Evolutionary conservation across 2,888 invertebrate species (phyloP), one percentile per base, ranked within the genome.

Genomic region (Isotomurus palustris): DNA sequence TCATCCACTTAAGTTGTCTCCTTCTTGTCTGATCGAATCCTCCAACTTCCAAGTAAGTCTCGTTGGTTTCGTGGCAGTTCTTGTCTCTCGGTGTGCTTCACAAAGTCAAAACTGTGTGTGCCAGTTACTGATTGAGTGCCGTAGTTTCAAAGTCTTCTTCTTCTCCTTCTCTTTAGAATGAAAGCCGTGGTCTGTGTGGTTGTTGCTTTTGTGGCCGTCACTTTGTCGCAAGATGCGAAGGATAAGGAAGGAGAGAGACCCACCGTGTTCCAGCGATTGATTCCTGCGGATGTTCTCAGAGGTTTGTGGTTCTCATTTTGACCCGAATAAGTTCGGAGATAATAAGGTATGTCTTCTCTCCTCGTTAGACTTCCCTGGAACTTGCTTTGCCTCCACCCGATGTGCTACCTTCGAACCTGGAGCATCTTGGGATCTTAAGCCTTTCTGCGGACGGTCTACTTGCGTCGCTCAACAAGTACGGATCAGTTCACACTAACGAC

Each of bases 371-470:
- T 92, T 91, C 81, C 91, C 91, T 47, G 89, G 88, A 36, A 84
- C 87, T 83, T 92, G 91, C 74, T 92, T 91, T 78, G 91, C 91
- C 0, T 90, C 91, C 5, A 92, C 91, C 56, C 83, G 84, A 56
- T 92, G 91, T 76, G 88, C 89, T 38, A 91, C 91, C 14, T 85
- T 91, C 52, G 89, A 90, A 74, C 88, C 89, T 2, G 86, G 85
- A 62, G 85, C 89, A 77, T 80, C 84, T 59, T 91, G 91, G 91
- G 90, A 90, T 54, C 76, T 91, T 71, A 80, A 86, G 2, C 91
- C 91, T 4, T 91, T 91, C 85, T 91, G 91, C 73, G 91, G 91
- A n/a, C 84, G 88, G 68, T 88, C 89, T 71, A 89, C 88, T 54
- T 91, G 91, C 77, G 87, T 90, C 3, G 67, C 66, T 51, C 80